These are phyloP conservation scores for Cotesia glomerata DNA, from an alignment of 1,140 invertebrate species.

Conservation along the genomic window DNA sequence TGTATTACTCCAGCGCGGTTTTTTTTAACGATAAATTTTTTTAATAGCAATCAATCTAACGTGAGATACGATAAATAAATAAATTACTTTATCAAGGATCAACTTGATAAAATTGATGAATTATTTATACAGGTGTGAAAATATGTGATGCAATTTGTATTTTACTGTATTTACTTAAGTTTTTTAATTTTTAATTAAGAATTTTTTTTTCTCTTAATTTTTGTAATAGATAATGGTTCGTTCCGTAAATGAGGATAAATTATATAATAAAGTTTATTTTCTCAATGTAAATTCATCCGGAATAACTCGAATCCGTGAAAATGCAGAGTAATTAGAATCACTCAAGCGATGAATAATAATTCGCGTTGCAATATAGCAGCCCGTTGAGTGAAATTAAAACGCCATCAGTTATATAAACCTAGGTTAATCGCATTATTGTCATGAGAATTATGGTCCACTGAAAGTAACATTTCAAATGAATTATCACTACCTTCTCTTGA, in stretches of 20 bases:
- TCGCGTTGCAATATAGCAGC: background rate
- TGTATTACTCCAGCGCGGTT: too few relatives aligned
- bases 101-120: too few relatives aligned
- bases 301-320: background rate
- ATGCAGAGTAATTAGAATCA: background rate
- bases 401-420: background rate
- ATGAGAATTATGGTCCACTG: background rate
- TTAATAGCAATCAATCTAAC: too few relatives aligned
- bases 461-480: background rate
- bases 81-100: too few relatives aligned
- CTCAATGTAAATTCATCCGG: background rate
- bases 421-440: background rate
- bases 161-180: too few relatives aligned
- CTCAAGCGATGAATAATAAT: background rate
- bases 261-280: background rate
- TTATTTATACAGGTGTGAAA: too few relatives aligned
- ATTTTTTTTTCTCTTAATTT: too few relatives aligned
- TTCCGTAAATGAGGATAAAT: background rate
- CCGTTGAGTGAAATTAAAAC: background rate
- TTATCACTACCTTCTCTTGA: background rate
- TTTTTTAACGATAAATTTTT: too few relatives aligned
- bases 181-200: too few relatives aligned
- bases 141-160: too few relatives aligned
- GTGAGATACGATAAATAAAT: too few relatives aligned
- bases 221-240: too few relatives aligned